Conservation (phyloP, 2,888 invertebrate genomes). For the Rosalia funebris region DNA sequence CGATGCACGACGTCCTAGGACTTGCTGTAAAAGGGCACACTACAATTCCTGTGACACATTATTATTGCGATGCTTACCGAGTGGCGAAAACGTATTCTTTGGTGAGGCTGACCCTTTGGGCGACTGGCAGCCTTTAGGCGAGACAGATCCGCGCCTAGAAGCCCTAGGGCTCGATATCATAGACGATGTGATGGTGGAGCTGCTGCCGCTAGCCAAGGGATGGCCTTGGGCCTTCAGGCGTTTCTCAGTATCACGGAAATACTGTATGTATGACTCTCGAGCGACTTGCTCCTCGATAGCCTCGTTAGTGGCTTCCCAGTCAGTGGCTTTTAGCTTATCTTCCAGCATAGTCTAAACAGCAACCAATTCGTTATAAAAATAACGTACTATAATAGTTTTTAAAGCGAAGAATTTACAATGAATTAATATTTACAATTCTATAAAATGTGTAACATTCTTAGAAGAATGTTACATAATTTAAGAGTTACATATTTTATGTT, state of each 20-base stretch:
- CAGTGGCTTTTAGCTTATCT: conserved; percentile 87
- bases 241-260: conserved; percentile 61
- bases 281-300: conserved; percentile 90
- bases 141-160: conserved; percentile 59
- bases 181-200: conserved; percentile 60
- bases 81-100: conserved; percentile 49
- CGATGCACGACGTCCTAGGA: conserved; percentile 47
- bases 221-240: conserved; percentile 60
- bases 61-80: conserved; percentile 40
- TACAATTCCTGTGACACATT: not conserved
- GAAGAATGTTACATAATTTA: no score
- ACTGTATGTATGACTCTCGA: conserved; percentile 85
- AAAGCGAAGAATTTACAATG: no score
- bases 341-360: conserved; percentile 82
- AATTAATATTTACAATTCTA: no score
- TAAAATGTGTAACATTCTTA: no score
- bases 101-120: conserved; percentile 58
- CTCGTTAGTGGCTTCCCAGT: conserved; percentile 92
- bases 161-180: conserved; percentile 57
- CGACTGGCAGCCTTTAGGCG: conserved; percentile 60
- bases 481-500: no score
- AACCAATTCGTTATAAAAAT: conserved; percentile 1
- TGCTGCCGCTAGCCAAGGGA: conserved; percentile 59
- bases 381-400: not conserved
- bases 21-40: conserved; percentile 42